phyloP scores from a whole-genome alignment of 64 coral and sea anemone genomes.

The Platygyra sinensis region DNA sequence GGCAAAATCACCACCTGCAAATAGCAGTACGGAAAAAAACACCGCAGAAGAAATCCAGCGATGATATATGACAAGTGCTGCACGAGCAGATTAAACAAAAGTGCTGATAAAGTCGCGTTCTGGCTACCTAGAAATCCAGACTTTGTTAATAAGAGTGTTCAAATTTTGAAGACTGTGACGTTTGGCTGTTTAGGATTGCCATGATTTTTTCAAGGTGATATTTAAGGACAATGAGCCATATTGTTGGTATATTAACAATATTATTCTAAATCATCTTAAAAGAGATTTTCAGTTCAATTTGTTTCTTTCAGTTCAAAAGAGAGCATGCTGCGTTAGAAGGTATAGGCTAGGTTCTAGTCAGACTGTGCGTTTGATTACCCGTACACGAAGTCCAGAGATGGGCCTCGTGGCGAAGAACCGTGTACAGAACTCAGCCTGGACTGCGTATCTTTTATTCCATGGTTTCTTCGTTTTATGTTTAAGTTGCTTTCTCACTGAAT shows the following conservation, averaged over 20 bases:
- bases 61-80: constrained; percentile 6
- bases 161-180: neutral
- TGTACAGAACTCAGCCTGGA: no score
- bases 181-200: neutral
- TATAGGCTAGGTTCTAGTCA: neutral
- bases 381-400: neutral
- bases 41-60: neutral
- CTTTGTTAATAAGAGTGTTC: constrained; percentile 6
- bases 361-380: neutral
- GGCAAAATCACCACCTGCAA: neutral
- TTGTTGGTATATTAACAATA: neutral
- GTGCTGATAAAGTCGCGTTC: constrained; percentile 26
- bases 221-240: neutral
- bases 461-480: no score
- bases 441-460: no score
- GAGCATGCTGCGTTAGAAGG: neutral
- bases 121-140: constrained; percentile 37
- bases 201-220: neutral
- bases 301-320: no score
- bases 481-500: no score
- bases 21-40: neutral
- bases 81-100: constrained; percentile 21
- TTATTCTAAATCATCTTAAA: neutral
- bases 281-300: no score
- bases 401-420: no score